These are phyloP conservation scores for Palythoa grandis DNA, from an alignment of 92 coral and sea anemone genomes.

Conservation along the genomic window DNA sequence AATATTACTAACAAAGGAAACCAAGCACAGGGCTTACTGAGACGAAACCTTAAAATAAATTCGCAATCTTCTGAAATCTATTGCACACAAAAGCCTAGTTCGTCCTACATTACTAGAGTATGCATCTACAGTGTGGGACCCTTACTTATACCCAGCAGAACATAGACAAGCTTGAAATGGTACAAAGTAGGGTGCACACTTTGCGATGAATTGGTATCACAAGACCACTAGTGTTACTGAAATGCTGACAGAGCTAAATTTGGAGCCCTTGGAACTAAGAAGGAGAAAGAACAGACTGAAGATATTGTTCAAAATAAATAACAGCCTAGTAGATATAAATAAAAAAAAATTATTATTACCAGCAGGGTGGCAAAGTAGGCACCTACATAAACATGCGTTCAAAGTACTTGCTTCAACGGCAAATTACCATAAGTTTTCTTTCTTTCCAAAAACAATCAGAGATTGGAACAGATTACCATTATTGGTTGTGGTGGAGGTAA, in stretches of 20 bases:
- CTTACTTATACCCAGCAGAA: neutral
- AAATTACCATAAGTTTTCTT: neutral
- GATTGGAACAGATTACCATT: too few relatives aligned
- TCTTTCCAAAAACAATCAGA: neutral
- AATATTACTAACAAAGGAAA: too few relatives aligned
- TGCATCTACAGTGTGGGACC: slow-evolving; percentile 3
- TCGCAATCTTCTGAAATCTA: neutral
- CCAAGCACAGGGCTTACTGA: neutral
- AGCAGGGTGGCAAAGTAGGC: too few relatives aligned
- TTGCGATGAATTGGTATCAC: too few relatives aligned
- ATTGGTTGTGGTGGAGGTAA: too few relatives aligned
- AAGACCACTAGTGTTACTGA: neutral
- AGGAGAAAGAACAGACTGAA: neutral
- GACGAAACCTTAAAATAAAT: neutral
- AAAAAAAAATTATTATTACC: too few relatives aligned
- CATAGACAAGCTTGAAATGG: neutral
- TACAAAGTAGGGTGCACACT: too few relatives aligned
- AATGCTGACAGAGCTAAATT: slow-evolving; percentile 9
- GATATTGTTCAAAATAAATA: slow-evolving; percentile 14
- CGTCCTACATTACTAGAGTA: slow-evolving; percentile 1
- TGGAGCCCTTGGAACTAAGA: neutral
- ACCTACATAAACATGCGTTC: neutral
- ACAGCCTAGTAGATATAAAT: neutral
- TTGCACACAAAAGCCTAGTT: neutral
- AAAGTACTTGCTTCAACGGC: neutral